phyloP scores from a whole-genome alignment of 1,140 invertebrate genomes.

The Drosophila carrolli region DNA sequence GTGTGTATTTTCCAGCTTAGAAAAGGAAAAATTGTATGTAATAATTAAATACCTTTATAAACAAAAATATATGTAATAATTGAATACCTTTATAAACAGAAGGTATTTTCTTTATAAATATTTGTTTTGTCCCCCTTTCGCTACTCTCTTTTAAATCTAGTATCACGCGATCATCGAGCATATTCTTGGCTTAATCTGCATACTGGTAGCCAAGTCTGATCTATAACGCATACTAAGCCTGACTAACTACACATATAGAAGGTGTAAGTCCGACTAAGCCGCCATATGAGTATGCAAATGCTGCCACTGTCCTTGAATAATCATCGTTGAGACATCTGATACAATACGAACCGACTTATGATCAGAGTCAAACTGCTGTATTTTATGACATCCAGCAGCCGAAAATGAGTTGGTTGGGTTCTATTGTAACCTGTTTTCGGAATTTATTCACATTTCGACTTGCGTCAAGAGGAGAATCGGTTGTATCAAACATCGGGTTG shows the following conservation, averaged over 20 bases:
- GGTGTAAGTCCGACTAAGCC: slow-evolving; percentile 67
- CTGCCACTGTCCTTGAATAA: slow-evolving; percentile 60
- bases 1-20: too few relatives aligned
- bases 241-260: slow-evolving; percentile 33
- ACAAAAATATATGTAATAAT: too few relatives aligned
- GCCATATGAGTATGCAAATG: slow-evolving; percentile 70
- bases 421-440: slow-evolving; percentile 72
- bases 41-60: too few relatives aligned
- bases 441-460: slow-evolving; percentile 28
- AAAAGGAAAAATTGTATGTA: too few relatives aligned
- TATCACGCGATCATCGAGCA: slow-evolving; percentile 40
- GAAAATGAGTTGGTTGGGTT: slow-evolving; percentile 52
- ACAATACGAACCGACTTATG: slow-evolving; percentile 51
- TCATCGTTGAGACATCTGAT: slow-evolving; percentile 40
- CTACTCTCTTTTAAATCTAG: slow-evolving; percentile 6
- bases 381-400: slow-evolving; percentile 67
- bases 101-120: not conserved
- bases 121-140: not conserved
- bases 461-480: slow-evolving; percentile 52
- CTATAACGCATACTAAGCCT: slow-evolving; percentile 49
- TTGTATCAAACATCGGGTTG: slow-evolving; percentile 37
- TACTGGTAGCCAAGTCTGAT: slow-evolving; percentile 62
- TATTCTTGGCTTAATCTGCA: slow-evolving; percentile 63
- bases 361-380: slow-evolving; percentile 60
- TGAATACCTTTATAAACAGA: too few relatives aligned